Base-by-base conservation (phyloP, 2,113 vertebrate species). In the Melospiza melodia region DNA sequence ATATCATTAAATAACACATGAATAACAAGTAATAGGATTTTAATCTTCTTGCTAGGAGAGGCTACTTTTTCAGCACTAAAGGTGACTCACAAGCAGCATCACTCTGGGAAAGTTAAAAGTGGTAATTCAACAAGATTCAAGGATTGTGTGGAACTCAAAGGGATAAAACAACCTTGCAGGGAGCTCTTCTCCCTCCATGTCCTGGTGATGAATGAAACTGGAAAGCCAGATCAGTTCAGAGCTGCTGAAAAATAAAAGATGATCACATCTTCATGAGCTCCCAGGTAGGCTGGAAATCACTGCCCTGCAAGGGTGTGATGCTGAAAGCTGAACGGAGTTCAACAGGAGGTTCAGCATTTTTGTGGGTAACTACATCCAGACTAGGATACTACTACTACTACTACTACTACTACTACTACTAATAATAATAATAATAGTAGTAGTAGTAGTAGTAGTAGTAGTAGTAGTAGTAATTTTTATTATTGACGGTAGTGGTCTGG, bases 1-100 rank as follows among this genome's bases (percentile, higher is more conserved):
- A 90, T 41, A 96, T 87, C 88, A 96, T 96, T 96, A 96, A 96
- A 97, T 97, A 94, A 96, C 95, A 95, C 81, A 94, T 89, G 95
- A 96, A 95, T 96, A 94, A 63, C 79, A 94, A 97, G 78, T 94
- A 94, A 97, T 92, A 66, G 90, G 87, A 92, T 93, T 96, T 97
- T 94, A 97, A 97, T 97, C 91, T 97, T 94, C 94, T 66, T 83
- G 57, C 84, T 30, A 93, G 93, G 33, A 75, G 59, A 93, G 88
- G 71, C 93, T 90, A 72, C 75, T 87, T 78, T 77, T 72, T 68
- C 72, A 51, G 79, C 57, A 80, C 63, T 92, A 91, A 96, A 96
- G 96, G 96, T 96, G 97, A 97, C 95, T 97, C 89, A 63, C 73
- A 94, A 95, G 51, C 65, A 96, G 72, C 62, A 80, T 68, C 65